Base-by-base conservation (phyloP, 1,140 invertebrate genomes). In the Spodoptera litura region DNA sequence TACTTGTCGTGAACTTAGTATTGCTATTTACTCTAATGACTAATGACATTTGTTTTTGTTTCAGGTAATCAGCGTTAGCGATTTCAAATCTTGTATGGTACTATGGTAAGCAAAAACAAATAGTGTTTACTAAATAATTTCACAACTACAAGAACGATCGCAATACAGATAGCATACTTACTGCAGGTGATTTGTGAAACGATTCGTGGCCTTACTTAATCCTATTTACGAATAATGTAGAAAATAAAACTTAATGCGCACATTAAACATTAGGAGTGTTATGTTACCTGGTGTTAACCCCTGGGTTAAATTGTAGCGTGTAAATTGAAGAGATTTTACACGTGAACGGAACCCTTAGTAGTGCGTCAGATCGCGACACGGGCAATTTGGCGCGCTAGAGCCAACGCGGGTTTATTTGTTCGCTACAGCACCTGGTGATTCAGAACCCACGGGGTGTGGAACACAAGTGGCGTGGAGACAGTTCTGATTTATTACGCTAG, bases 381-480 rank as follows among this genome's bases (percentile, higher is more conserved):
- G 91, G 83, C 91, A 92, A 92, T 93, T 93, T 92, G 88, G 88
- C 85, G 85, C 83, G 82, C 79, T 84, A 88, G 87, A 85, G 79
- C 55, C 82, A 79, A 85, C 83, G 80, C 77, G 81, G 85, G 81
- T 81, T 86, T 86, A 87, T 90, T 91, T 87, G 84, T 88, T 86
- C 80, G 82, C 74, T 72, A 78, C 81, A 85, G 83, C 90, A 91
- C 90, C 91, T 93, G 90, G 90, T 86, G 79, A 83, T 78, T 82
- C 82, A 76, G 81, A 78, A 81, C 80, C 77, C 79, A 87, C 83
- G 75, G 85, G 80, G 81, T 88, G 79, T 61, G 51, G 83, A 79
- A 84, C 66, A 87, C 64, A 27, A 73, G 72, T 79, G 56, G 38
- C 62, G 64, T 85, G 56, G 89, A 87, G 82, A 82, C 15, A 74